Conservation (phyloP, 2,888 invertebrate genomes). For the Portevinia maculata region DNA sequence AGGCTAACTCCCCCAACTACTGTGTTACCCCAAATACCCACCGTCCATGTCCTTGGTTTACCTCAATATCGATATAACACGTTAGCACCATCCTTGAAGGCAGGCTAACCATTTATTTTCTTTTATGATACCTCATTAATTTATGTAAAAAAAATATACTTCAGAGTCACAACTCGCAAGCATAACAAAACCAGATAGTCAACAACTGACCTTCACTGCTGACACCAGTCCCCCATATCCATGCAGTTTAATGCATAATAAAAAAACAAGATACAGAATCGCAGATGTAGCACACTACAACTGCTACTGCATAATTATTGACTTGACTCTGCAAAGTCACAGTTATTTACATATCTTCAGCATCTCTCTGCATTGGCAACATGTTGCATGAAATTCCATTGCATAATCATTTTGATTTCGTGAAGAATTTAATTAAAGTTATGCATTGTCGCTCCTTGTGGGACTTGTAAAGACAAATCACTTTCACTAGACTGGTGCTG, state of each 20-base stretch:
- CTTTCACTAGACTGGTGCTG: slow-evolving; percentile 62
- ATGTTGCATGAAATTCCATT: slow-evolving; percentile 49
- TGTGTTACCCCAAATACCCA: slow-evolving; percentile 45
- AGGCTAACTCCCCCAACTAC: neutral
- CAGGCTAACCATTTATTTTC: slow-evolving; percentile 15
- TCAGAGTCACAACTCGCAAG: neutral
- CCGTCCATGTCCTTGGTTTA: neutral
- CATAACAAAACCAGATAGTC: slow-evolving; percentile 4
- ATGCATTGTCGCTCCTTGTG: slow-evolving; percentile 12
- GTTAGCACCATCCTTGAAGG: slow-evolving; percentile 47
- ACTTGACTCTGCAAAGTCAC: neutral
- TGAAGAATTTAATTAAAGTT: slow-evolving; percentile 38
- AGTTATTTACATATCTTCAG: slow-evolving; percentile 18
- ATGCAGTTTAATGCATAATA: slow-evolving; percentile 23
- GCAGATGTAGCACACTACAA: slow-evolving; percentile 16
- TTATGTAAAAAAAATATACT: neutral
- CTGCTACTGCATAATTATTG: slow-evolving; percentile 45
- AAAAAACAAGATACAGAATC: slow-evolving; percentile 19
- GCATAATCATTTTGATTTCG: slow-evolving; percentile 30
- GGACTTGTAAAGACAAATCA: slow-evolving; percentile 21
- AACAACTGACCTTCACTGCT: slow-evolving; percentile 40
- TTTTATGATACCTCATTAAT: slow-evolving; percentile 37
- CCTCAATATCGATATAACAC: slow-evolving; percentile 33
- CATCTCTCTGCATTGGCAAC: slow-evolving; percentile 17
- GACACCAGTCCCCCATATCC: slow-evolving; percentile 4